These are phyloP conservation scores for Malurus splendens DNA, from an alignment of 2,797 vertebrate species.

Conservation along the genomic window DNA sequence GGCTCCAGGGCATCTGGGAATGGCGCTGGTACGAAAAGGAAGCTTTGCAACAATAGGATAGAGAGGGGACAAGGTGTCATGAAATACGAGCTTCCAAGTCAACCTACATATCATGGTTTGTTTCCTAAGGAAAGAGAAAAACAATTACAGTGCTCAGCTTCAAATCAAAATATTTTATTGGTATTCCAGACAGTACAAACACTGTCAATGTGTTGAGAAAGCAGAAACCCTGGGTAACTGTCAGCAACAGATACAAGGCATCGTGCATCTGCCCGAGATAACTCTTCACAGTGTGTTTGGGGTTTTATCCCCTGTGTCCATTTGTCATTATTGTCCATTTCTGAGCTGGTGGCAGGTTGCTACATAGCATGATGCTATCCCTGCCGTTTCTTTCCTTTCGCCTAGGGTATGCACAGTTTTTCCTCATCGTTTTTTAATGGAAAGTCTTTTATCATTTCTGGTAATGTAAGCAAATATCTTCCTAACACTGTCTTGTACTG, in stretches of 20 bases:
- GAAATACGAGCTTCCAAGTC: background rate
- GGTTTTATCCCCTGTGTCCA: constrained; percentile 58
- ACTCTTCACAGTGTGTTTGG: constrained; percentile 51
- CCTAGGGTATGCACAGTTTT: constrained; percentile 63
- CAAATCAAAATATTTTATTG: constrained; percentile 43
- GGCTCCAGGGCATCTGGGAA: background rate
- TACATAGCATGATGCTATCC: constrained; percentile 63
- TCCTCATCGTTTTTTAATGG: constrained; percentile 66
- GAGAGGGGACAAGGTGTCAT: background rate
- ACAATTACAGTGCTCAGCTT: background rate
- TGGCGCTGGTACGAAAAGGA: background rate
- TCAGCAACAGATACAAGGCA: constrained; percentile 4
- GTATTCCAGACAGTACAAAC: background rate
- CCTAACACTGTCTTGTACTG: constrained; percentile 1
- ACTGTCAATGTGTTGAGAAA: background rate
- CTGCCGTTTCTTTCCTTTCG: constrained; percentile 65
- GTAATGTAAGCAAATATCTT: constrained; percentile 55
- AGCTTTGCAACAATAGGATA: background rate
- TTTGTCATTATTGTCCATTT: constrained; percentile 70
- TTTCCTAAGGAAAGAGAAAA: background rate
- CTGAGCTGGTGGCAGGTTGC: constrained; percentile 56
- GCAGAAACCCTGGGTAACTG: constrained; percentile 36
- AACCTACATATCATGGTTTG: background rate
- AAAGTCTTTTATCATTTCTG: constrained; percentile 64
- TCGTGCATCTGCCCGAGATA: constrained; percentile 38